phyloP scores from a whole-genome alignment of 2,113 vertebrate species.

The Tychaedon coryphoeus region DNA sequence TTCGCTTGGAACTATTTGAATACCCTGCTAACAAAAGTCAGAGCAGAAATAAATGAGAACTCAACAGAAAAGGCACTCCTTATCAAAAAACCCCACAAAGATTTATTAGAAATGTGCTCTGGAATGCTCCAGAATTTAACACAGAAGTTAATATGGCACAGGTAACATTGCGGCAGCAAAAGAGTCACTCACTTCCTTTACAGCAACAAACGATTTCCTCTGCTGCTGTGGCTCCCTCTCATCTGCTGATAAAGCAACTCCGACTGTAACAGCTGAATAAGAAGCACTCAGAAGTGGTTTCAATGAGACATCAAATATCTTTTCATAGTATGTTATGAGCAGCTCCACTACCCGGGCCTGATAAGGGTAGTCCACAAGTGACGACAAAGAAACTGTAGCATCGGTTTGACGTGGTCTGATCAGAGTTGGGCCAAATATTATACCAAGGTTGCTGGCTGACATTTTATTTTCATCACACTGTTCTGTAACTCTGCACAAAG shows the following conservation, averaged over 20 bases:
- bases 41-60: constrained; percentile 22
- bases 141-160: not conserved
- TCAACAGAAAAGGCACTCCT: not conserved
- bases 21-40: constrained; percentile 61
- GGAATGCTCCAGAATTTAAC: not conserved
- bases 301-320: constrained; percentile 88
- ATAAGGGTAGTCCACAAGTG: constrained; percentile 93
- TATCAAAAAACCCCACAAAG: not conserved
- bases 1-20: constrained; percentile 50
- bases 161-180: not conserved
- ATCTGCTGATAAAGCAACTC: constrained; percentile 66
- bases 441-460: constrained; percentile 94
- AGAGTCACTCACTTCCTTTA: constrained; percentile 85
- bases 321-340: constrained; percentile 87
- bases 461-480: constrained; percentile 95
- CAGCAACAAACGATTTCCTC: constrained; percentile 81
- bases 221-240: constrained; percentile 81
- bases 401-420: constrained; percentile 90
- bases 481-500: constrained; percentile 82
- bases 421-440: constrained; percentile 96
- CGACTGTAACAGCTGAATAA: constrained; percentile 34
- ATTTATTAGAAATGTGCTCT: not conserved
- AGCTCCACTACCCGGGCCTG: constrained; percentile 93
- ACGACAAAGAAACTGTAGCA: constrained; percentile 90
- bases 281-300: constrained; percentile 69